These are phyloP conservation scores for Gnathonemus longibarbis DNA, from an alignment of 2,113 vertebrate genomes.

Conservation along the genomic window DNA sequence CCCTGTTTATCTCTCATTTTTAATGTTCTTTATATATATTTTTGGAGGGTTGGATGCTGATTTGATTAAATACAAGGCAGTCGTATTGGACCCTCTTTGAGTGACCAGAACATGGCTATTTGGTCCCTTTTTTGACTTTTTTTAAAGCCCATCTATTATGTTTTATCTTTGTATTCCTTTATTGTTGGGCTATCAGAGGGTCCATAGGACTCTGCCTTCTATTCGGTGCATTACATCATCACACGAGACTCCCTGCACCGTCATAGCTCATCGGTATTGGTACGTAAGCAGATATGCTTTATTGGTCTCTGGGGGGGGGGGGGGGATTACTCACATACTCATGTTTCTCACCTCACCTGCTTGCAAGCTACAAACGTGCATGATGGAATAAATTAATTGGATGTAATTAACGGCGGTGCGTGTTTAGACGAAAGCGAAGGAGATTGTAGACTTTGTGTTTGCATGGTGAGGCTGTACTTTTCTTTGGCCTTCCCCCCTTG, in stretches of 20 bases:
- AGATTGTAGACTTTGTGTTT: neutral
- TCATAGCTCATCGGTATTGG: neutral
- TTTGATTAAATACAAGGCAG: constrained; percentile 3
- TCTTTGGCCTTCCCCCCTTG: no score
- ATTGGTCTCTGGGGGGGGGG: neutral
- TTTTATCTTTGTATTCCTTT: neutral
- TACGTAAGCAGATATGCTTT: neutral
- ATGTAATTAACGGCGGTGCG: neutral
- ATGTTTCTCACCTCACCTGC: neutral
- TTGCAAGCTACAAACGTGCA: neutral
- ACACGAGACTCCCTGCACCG: neutral
- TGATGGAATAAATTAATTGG: neutral
- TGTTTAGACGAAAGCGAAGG: neutral
- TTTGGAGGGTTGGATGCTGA: constrained; percentile 16
- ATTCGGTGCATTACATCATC: neutral
- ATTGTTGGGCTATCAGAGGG: neutral
- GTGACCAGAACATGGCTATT: neutral
- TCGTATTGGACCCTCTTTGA: neutral
- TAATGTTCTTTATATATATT: constrained; percentile 22
- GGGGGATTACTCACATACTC: neutral
- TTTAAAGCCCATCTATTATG: neutral
- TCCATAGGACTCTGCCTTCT: neutral
- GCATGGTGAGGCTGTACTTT: neutral
- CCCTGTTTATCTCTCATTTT: constrained; percentile 38
- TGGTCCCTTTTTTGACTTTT: neutral